A percentile compares a stretch with the other conserved stretches of the same genome.
phyloP scores from a whole-genome alignment of 2,113 vertebrate species.

The Ellobius talpinus region DNA sequence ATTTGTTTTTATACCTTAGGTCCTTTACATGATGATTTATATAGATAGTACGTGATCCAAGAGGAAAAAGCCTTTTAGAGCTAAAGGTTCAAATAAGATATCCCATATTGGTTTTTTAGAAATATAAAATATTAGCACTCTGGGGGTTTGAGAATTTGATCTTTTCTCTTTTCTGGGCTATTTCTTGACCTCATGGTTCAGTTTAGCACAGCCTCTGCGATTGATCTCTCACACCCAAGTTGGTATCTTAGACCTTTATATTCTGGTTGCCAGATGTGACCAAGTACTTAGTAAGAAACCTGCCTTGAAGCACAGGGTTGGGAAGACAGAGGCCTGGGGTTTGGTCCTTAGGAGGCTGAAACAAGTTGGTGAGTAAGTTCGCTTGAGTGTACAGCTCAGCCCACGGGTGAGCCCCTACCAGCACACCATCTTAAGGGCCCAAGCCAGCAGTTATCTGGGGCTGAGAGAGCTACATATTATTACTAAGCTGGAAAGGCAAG shows the following conservation, averaged over 20 bases:
- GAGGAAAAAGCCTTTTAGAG: slow-evolving; percentile 3
- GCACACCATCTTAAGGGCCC: neutral
- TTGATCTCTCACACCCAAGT: slow-evolving; percentile 56
- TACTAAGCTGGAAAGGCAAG: slow-evolving; percentile 49
- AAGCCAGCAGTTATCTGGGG: slow-evolving; percentile 16
- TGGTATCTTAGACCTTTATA: slow-evolving; percentile 20
- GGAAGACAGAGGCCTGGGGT: neutral
- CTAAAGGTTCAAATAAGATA: slow-evolving; percentile 21
- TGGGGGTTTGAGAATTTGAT: neutral
- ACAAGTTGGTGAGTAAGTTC: neutral
- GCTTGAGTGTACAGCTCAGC: neutral
- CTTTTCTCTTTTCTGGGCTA: neutral
- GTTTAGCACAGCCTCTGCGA: neutral
- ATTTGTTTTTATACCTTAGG: neutral
- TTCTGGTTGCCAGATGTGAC: neutral
- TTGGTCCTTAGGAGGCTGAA: neutral
- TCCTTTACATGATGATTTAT: neutral
- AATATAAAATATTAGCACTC: neutral
- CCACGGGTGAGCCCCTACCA: neutral
- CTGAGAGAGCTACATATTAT: slow-evolving; percentile 51
- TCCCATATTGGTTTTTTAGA: neutral
- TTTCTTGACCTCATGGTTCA: slow-evolving; percentile 48
- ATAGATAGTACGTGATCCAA: neutral
- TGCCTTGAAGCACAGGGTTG: neutral
- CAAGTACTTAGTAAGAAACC: neutral